Conservation (phyloP, 1,140 invertebrate species). For the Phortica variegata region DNA sequence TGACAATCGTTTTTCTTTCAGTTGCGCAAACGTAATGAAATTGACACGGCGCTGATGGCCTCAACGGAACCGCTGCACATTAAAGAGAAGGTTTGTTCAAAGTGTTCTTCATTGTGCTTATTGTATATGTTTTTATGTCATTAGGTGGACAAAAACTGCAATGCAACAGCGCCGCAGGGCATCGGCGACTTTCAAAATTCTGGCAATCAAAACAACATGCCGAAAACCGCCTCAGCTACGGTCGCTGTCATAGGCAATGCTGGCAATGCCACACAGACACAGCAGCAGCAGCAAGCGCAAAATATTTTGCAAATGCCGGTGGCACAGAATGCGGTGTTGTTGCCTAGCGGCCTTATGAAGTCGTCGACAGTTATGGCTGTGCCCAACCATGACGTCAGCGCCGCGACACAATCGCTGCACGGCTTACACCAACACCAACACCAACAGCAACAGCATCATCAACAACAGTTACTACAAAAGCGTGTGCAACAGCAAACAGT, state of each 20-base stretch:
- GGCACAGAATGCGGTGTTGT: constrained; percentile 11
- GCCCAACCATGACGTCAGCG: constrained; percentile 9
- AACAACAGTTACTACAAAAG: too few relatives aligned
- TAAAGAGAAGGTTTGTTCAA: constrained; percentile 42
- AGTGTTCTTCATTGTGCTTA: neutral
- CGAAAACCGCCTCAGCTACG: constrained; percentile 12
- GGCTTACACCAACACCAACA: too few relatives aligned
- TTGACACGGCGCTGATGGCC: constrained; percentile 45
- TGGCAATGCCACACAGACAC: neutral
- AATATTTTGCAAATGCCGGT: constrained; percentile 5
- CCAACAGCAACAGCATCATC: too few relatives aligned
- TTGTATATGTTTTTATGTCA: constrained; percentile 5
- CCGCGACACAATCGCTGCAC: neutral
- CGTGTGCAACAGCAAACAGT: constrained; percentile 2
- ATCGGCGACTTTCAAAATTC: constrained; percentile 27
- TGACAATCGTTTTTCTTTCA: constrained; percentile 6
- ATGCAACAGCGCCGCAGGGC: constrained; percentile 61
- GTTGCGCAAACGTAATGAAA: constrained; percentile 41
- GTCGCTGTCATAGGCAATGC: neutral
- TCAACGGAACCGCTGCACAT: constrained; percentile 48
- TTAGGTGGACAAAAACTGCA: constrained; percentile 70
- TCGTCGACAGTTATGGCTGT: constrained; percentile 11
- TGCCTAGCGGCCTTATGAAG: constrained; percentile 27
- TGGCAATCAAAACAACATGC: constrained; percentile 33
- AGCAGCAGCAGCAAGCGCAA: constrained; percentile 17